Evolutionary conservation across 2,888 invertebrate genomes (phyloP), one percentile per base, ranked within the genome.

Genomic region (Ectobius pallidus): DNA sequence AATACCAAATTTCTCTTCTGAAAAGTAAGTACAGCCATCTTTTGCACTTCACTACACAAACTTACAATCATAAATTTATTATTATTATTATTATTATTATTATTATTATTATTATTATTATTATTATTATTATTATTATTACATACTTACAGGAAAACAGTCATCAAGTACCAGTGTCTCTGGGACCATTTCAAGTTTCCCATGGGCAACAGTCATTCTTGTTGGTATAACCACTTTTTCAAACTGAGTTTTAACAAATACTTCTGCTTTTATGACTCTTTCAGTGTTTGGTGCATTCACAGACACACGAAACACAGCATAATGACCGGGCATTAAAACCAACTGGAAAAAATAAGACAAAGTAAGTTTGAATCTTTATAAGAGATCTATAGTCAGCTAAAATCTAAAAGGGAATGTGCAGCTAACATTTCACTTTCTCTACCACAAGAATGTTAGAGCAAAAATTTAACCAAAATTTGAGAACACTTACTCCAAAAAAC

Each of bases 61-160:
- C n/a, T n/a, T n/a, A n/a, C n/a, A n/a, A n/a, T n/a, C n/a, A n/a
- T n/a, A n/a, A n/a, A n/a, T n/a, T n/a, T n/a, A n/a, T n/a, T n/a
- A n/a, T n/a, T n/a, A n/a, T n/a, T n/a, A n/a, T n/a, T n/a, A n/a
- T n/a, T n/a, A n/a, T n/a, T n/a, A n/a, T n/a, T n/a, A n/a, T n/a
- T n/a, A n/a, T n/a, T n/a, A n/a, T n/a, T n/a, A n/a, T n/a, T n/a
- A n/a, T n/a, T n/a, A n/a, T n/a, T n/a, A n/a, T n/a, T n/a, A n/a
- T n/a, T n/a, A n/a, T n/a, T n/a, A n/a, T n/a, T n/a, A n/a, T n/a
- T n/a, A n/a, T n/a, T n/a, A n/a, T n/a, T n/a, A n/a, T 14, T 46
- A n/a, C 3, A 3, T 30, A 86, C 89, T 88, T 84, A 92, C 93
- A 75, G 93, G 95, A 86, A 93, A 95, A 79, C 92, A 92, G 81